Evolutionary conservation across 2,888 invertebrate species (phyloP).

Genomic region (Priocnemis perturbator): DNA sequence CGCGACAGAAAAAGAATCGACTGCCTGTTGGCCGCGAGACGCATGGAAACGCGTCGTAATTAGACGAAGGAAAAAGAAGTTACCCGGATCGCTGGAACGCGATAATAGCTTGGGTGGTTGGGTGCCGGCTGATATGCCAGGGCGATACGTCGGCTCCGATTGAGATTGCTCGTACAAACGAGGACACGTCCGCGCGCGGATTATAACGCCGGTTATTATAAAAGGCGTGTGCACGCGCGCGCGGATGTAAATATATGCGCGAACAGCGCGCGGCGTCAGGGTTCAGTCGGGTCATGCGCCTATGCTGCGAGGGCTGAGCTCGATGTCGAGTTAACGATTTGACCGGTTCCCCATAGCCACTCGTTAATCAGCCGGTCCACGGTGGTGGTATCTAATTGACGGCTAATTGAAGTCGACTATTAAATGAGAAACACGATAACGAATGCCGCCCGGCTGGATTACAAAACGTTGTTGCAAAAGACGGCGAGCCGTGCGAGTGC

Average conservation of each 20-base stretch:
- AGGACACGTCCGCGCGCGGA: conserved; percentile 28
- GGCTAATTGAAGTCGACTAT: conserved; percentile 57
- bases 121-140: conserved; percentile 9
- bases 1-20: conserved; percentile 5
- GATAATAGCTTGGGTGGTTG: conserved; percentile 28
- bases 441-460: conserved; percentile 46
- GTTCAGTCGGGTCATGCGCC: conserved; percentile 47
- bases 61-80: conserved; percentile 40
- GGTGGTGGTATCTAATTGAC: conserved; percentile 58
- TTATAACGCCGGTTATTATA: conserved; percentile 26
- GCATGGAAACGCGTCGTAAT: conserved; percentile 51
- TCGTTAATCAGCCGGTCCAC: conserved; percentile 52
- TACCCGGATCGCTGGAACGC: conserved; percentile 25
- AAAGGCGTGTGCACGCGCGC: conserved; percentile 33
- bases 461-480: conserved; percentile 52
- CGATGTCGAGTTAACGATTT: conserved; percentile 56
- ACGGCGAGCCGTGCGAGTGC: conserved; percentile 19
- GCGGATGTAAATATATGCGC: conserved; percentile 23
- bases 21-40: conserved; percentile 26
- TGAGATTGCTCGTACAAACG: conserved; percentile 38
- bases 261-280: conserved; percentile 19
- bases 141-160: conserved; percentile 27
- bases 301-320: conserved; percentile 22
- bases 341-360: conserved; percentile 53
- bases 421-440: conserved; percentile 59